phyloP scores from a whole-genome alignment of 2,888 invertebrate genomes.

The Terebella lapidaria region DNA sequence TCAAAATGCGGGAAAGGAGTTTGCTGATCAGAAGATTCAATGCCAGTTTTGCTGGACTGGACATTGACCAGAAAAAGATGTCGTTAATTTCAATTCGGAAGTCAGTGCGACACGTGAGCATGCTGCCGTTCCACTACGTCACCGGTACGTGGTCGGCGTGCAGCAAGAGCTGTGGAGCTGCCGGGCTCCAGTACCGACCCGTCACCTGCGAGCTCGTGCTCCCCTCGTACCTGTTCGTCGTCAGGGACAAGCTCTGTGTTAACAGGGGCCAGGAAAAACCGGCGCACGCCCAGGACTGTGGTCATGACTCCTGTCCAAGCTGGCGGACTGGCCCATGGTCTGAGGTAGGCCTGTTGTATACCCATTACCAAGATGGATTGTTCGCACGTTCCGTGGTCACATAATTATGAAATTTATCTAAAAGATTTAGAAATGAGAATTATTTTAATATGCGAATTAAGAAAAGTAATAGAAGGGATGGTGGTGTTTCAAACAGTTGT shows the following conservation, averaged over 20 bases:
- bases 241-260: conserved; percentile 15
- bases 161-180: conserved; percentile 75
- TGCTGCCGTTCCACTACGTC: conserved; percentile 16
- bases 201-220: conserved; percentile 59
- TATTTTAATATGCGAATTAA: too few relatives aligned
- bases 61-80: background rate
- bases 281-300: conserved; percentile 72
- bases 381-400: background rate
- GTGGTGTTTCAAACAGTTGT: too few relatives aligned
- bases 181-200: conserved; percentile 71
- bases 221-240: conserved; percentile 64
- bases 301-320: conserved; percentile 76
- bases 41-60: background rate
- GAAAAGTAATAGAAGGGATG: too few relatives aligned
- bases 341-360: conserved; percentile 66
- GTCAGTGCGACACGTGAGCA: background rate
- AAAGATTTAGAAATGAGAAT: too few relatives aligned
- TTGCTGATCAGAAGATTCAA: background rate
- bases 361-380: too few relatives aligned
- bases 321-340: conserved; percentile 93
- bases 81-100: conserved; percentile 1
- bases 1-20: background rate
- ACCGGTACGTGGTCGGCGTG: conserved; percentile 76
- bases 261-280: conserved; percentile 58
- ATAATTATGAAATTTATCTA: too few relatives aligned